Percentiles rank a stretch among this genome's conserved stretches.
Evolutionary conservation across 2,888 invertebrate genomes (phyloP).

Genomic region (Dermolepida albohirtum): DNA sequence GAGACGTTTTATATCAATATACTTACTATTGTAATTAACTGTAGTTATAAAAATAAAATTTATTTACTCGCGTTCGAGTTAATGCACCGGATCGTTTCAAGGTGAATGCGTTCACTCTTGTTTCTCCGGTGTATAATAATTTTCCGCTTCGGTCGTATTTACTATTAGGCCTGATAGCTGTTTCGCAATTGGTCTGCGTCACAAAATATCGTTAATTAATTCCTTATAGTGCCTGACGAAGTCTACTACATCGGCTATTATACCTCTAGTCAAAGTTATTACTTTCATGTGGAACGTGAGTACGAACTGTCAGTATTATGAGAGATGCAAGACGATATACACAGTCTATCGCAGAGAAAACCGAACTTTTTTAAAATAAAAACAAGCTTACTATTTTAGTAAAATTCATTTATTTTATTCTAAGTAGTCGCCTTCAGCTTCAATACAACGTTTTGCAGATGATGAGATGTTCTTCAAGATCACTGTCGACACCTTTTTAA

Average conservation of each 20-base stretch:
- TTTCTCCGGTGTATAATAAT: slow-evolving; percentile 11
- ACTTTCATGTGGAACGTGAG: no score
- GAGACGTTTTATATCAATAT: slow-evolving; percentile 19
- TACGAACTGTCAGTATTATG: no score
- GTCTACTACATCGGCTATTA: slow-evolving; percentile 1
- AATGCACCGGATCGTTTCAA: slow-evolving; percentile 39
- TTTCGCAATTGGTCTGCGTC: slow-evolving; percentile 38
- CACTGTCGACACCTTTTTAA: no score
- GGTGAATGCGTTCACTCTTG: slow-evolving; percentile 46
- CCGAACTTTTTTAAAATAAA: no score
- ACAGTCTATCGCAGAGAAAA: no score
- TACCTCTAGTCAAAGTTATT: background rate
- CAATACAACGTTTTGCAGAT: no score
- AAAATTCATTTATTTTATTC: no score
- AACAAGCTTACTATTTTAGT: no score
- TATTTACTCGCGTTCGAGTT: slow-evolving; percentile 26
- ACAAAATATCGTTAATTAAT: slow-evolving; percentile 37
- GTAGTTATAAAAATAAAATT: slow-evolving; percentile 28
- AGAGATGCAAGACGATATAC: no score
- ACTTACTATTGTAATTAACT: slow-evolving; percentile 26
- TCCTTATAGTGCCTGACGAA: slow-evolving; percentile 34
- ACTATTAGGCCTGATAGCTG: slow-evolving; percentile 33
- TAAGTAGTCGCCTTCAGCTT: no score
- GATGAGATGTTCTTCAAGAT: no score
- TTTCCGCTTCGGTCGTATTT: slow-evolving; percentile 23